Evolutionary conservation across 2,113 vertebrate genomes (phyloP).

Genomic region (Chionis minor): DNA sequence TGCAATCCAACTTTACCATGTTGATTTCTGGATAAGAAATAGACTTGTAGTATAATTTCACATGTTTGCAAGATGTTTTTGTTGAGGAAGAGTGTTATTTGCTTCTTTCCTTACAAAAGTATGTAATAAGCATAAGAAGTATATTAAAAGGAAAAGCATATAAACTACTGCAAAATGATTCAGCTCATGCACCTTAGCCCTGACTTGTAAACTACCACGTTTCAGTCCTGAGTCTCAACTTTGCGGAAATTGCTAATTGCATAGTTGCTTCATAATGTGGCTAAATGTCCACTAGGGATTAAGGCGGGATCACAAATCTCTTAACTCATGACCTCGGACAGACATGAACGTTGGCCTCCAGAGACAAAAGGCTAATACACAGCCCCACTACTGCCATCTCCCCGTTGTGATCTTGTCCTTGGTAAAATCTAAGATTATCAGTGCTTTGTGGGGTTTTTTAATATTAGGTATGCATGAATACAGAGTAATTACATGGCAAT

Average conservation of each 20-base stretch:
- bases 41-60: not conserved
- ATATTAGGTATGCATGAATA: not conserved
- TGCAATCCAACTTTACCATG: not conserved
- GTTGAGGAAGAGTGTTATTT: not conserved
- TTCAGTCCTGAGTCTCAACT: conserved; percentile 32
- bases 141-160: not conserved
- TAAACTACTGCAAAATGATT: not conserved
- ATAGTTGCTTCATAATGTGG: conserved; percentile 4
- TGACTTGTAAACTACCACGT: not conserved
- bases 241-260: conserved; percentile 48
- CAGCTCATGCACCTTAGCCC: not conserved
- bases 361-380: conserved; percentile 16
- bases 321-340: conserved; percentile 55
- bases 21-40: not conserved
- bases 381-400: not conserved
- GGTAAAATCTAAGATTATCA: not conserved
- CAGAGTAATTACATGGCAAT: not conserved
- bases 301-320: conserved; percentile 50
- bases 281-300: conserved; percentile 62
- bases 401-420: not conserved
- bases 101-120: not conserved
- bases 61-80: not conserved
- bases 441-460: not conserved
- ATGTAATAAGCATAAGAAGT: not conserved
- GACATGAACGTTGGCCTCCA: not conserved